Conservation (phyloP, 2,797 vertebrate species). For the Smutsia temminckii region DNA sequence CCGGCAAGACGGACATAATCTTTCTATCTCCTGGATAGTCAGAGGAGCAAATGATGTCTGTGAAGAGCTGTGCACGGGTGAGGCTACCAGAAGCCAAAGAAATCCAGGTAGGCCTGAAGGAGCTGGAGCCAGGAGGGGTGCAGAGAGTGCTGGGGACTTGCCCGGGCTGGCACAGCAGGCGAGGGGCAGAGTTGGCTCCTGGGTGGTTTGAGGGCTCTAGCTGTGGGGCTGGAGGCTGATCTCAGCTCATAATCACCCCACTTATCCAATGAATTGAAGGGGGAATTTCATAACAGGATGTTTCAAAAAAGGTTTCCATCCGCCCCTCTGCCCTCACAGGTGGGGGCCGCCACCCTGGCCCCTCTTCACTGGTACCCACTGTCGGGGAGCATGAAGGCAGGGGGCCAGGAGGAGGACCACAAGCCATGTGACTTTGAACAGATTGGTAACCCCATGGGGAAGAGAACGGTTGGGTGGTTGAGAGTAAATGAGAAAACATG, state of each 20-base stretch:
- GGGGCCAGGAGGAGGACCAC: background rate
- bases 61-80: background rate
- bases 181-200: background rate
- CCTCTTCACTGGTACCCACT: background rate
- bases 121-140: background rate
- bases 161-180: fast-evolving
- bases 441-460: fast-evolving
- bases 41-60: background rate
- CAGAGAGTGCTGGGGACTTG: fast-evolving
- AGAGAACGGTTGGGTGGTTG: background rate
- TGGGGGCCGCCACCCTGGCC: background rate
- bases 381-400: fast-evolving
- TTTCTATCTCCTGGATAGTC: background rate
- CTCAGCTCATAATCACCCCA: background rate
- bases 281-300: background rate
- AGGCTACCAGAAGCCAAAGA: background rate
- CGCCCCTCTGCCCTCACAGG: fast-evolving
- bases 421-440: fast-evolving
- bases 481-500: background rate
- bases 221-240: background rate
- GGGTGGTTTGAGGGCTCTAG: background rate
- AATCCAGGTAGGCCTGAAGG: background rate
- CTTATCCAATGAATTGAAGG: background rate
- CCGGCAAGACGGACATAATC: background rate
- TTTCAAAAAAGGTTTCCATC: background rate